These are phyloP conservation scores for Hyposoter dolosus DNA, from an alignment of 2,888 invertebrate species.

Conservation along the genomic window DNA sequence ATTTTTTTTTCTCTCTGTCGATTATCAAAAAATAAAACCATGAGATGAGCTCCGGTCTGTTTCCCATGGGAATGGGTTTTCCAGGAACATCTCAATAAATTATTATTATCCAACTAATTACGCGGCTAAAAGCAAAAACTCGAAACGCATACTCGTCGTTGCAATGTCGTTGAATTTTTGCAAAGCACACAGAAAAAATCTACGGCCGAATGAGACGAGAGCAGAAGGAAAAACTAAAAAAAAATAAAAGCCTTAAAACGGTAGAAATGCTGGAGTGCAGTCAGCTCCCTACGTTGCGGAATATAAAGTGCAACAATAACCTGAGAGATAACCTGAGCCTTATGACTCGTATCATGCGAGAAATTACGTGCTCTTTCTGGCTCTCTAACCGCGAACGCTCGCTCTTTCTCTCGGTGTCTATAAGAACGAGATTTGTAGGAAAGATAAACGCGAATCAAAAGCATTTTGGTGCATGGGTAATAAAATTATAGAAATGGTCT, in stretches of 20 bases:
- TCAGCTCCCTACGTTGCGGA: slow-evolving; percentile 21
- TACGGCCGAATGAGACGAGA: not conserved
- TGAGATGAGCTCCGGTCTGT: not conserved
- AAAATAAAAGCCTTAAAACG: not conserved
- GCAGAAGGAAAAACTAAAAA: not conserved
- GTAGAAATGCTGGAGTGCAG: slow-evolving; percentile 40
- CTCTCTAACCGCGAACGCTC: not conserved
- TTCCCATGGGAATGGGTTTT: not conserved
- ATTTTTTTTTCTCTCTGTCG: not conserved
- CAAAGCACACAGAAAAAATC: not conserved
- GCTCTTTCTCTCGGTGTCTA: not conserved
- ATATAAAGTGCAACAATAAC: slow-evolving; percentile 13
- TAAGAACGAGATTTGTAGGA: slow-evolving; percentile 6
- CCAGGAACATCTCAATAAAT: not conserved
- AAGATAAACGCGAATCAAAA: slow-evolving; percentile 33
- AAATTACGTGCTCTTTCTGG: slow-evolving; percentile 28
- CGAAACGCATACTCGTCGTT: not conserved
- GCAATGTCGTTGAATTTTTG: not conserved
- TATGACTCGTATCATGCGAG: slow-evolving; percentile 32
- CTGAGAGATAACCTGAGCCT: slow-evolving; percentile 24
- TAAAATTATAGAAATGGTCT: slow-evolving; percentile 64
- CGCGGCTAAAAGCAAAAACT: not conserved
- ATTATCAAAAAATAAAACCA: not conserved
- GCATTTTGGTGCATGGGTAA: slow-evolving; percentile 31
- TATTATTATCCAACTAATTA: not conserved